Evolutionary conservation across 2,888 invertebrate species (phyloP).

Genomic region (Abrostola triplasia): DNA sequence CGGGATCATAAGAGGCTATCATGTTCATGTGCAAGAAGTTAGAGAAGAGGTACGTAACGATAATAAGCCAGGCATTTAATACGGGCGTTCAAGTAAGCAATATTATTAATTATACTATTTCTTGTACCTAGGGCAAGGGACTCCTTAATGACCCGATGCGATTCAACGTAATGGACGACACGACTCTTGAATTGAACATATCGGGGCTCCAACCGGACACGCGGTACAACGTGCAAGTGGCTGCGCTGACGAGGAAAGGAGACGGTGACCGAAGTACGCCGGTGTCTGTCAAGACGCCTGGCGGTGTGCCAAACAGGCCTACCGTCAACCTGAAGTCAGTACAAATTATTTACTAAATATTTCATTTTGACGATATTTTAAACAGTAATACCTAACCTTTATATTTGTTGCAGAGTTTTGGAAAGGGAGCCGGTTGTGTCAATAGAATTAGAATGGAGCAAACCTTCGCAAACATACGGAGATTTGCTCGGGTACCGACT

Average conservation of each 20-base stretch:
- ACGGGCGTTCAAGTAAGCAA: neutral
- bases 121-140: constrained; percentile 90
- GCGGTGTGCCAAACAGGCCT: constrained; percentile 96
- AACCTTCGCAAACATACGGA: constrained; percentile 96
- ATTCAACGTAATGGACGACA: constrained; percentile 94
- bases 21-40: constrained; percentile 97
- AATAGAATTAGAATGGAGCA: constrained; percentile 97
- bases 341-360: constrained; percentile 41
- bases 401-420: constrained; percentile 90
- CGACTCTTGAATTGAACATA: constrained; percentile 93
- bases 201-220: constrained; percentile 98
- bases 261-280: constrained; percentile 97
- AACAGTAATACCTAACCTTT: constrained; percentile 29
- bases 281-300: constrained; percentile 96
- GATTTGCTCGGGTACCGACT: constrained; percentile 95
- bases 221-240: constrained; percentile 97
- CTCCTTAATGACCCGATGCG: constrained; percentile 96
- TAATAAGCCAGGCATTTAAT: neutral
- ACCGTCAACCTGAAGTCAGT: constrained; percentile 93
- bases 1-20: constrained; percentile 98
- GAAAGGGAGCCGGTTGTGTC: constrained; percentile 96
- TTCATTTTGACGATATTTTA: constrained; percentile 29
- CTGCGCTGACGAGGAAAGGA: constrained; percentile 98
- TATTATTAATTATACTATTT: constrained; percentile 18
- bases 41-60: constrained; percentile 91